Evolutionary conservation across 64 coral and sea anemone species (phyloP).

Genomic region (Actinia tenebrosa): DNA sequence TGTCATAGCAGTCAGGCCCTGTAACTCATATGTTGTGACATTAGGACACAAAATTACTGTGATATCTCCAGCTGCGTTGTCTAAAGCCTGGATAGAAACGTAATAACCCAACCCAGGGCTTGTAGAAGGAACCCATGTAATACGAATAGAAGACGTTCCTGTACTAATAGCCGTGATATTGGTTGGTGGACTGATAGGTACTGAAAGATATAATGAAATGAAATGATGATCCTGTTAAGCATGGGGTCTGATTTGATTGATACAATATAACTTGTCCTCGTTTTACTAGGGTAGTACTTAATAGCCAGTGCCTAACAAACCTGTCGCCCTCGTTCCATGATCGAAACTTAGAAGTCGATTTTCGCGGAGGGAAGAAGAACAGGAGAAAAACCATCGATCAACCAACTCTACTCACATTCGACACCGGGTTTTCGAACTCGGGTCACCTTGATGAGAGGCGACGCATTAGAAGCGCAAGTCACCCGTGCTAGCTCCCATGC

Average conservation of each 20-base stretch:
- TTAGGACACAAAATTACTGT: background rate
- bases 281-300: no score
- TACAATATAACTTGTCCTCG: background rate
- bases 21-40: background rate
- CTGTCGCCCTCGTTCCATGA: no score
- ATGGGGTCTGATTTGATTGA: no score
- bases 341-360: no score
- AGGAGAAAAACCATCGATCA: no score
- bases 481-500: no score
- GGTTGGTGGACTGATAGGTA: background rate
- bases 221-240: background rate
- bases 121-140: background rate
- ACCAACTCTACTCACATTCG: no score
- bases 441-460: no score
- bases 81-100: background rate
- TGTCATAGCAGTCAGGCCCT: background rate
- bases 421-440: no score
- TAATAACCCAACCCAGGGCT: background rate
- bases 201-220: background rate
- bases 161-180: background rate
- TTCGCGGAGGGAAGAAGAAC: no score
- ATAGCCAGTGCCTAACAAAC: no score
- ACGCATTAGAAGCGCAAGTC: no score
- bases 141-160: background rate
- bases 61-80: background rate